These are phyloP conservation scores for Iguana delicatissima DNA, from an alignment of 2,797 vertebrate species.

Conservation along the genomic window DNA sequence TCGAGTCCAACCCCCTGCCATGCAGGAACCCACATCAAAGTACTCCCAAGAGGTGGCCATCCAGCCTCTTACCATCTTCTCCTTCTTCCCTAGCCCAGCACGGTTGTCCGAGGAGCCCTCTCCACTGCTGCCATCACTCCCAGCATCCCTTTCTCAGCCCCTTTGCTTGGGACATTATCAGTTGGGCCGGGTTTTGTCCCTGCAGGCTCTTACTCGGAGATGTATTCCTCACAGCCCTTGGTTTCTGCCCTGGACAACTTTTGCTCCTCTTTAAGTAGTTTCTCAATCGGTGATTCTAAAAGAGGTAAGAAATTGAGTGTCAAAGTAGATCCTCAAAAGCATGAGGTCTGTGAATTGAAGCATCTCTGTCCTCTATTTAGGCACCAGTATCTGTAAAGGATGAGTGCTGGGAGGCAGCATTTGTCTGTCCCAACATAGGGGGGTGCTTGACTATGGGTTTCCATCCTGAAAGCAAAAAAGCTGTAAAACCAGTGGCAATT, in stretches of 20 bases:
- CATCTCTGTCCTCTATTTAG: background rate
- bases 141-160: conserved; percentile 80
- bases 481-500: background rate
- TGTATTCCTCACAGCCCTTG: conserved; percentile 79
- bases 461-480: no score
- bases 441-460: no score
- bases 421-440: no score
- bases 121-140: conserved; percentile 83
- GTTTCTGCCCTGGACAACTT: conserved; percentile 85
- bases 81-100: conserved; percentile 64
- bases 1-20: no score
- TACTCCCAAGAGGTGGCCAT: no score
- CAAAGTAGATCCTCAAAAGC: background rate
- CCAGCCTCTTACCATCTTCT: background rate
- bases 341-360: background rate
- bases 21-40: no score
- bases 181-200: conserved; percentile 77
- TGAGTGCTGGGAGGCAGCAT: no score
- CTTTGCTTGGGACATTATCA: conserved; percentile 85
- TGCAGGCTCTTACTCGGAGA: conserved; percentile 76
- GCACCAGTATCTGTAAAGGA: no score
- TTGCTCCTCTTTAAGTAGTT: conserved; percentile 87
- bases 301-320: conserved; percentile 81
- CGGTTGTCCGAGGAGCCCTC: conserved; percentile 74
- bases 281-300: conserved; percentile 88